Evolutionary conservation across 2,113 vertebrate genomes (phyloP).

Genomic region (Glaucomys volans): DNA sequence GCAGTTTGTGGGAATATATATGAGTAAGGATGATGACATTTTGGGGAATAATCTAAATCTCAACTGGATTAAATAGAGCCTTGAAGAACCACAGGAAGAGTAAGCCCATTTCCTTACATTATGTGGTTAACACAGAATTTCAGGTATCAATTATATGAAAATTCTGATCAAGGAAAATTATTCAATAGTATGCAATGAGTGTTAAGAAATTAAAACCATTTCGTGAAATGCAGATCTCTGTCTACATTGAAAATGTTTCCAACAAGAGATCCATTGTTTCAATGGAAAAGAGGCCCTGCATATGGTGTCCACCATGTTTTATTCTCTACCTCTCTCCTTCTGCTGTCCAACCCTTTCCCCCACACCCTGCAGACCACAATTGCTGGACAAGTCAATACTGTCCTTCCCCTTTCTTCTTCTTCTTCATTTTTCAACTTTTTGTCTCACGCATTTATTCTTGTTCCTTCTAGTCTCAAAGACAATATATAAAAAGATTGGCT

Average conservation of each 20-base stretch:
- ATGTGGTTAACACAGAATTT: neutral
- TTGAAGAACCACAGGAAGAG: neutral
- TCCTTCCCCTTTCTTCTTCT: neutral
- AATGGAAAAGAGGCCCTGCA: accelerated
- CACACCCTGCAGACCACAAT: too few relatives aligned
- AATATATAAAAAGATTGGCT: neutral
- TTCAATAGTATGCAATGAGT: neutral
- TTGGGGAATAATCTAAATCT: neutral
- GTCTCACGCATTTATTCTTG: neutral
- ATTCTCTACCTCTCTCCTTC: neutral
- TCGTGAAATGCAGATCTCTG: neutral
- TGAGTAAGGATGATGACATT: neutral
- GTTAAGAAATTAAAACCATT: neutral
- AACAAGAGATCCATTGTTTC: neutral
- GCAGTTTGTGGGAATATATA: neutral
- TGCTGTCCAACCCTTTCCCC: neutral
- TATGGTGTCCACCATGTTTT: neutral
- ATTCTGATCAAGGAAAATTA: neutral
- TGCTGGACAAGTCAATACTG: neutral
- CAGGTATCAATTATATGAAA: neutral
- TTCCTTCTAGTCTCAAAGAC: neutral
- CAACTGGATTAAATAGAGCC: accelerated
- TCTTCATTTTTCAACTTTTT: neutral
- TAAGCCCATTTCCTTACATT: neutral
- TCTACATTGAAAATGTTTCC: neutral